Percentiles rank a stretch among this genome's conserved stretches.
Conservation (phyloP, 2,113 vertebrate genomes). For the Protobothrops mucrosquamatus region DNA sequence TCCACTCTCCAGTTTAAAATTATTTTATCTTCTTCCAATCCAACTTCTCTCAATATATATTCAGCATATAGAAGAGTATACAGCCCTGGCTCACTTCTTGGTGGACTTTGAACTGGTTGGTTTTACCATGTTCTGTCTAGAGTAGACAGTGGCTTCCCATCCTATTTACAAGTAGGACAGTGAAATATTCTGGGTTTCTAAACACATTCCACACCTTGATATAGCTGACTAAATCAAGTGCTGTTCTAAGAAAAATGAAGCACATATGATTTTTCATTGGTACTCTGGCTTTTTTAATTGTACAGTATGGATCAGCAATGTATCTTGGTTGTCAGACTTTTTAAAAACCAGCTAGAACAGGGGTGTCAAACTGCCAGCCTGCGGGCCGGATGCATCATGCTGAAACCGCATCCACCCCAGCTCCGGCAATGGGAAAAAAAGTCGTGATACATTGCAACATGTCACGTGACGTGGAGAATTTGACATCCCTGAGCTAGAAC, state of each 20-base stretch:
- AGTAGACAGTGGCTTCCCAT: not conserved
- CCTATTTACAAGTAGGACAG: not conserved
- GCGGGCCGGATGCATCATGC: too few relatives aligned
- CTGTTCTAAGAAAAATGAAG: not conserved
- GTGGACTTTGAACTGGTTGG: not conserved
- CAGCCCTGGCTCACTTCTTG: not conserved
- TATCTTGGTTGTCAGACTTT: not conserved
- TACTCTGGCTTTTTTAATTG: not conserved
- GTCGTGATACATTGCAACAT: too few relatives aligned
- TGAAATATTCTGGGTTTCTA: not conserved
- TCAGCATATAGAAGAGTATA: not conserved
- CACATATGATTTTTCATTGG: not conserved
- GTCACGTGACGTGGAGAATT: too few relatives aligned
- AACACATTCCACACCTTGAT: not conserved
- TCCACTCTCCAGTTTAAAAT: not conserved
- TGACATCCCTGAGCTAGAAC: not conserved
- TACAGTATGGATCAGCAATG: not conserved
- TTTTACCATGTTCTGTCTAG: not conserved
- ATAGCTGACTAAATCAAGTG: not conserved
- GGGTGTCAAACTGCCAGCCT: too few relatives aligned
- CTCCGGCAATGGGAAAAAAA: too few relatives aligned
- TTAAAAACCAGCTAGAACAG: not conserved
- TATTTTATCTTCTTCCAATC: not conserved
- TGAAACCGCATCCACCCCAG: too few relatives aligned
- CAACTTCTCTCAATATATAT: not conserved